phyloP scores from a whole-genome alignment of 1,140 invertebrate species.

The Tachypleus tridentatus region DNA sequence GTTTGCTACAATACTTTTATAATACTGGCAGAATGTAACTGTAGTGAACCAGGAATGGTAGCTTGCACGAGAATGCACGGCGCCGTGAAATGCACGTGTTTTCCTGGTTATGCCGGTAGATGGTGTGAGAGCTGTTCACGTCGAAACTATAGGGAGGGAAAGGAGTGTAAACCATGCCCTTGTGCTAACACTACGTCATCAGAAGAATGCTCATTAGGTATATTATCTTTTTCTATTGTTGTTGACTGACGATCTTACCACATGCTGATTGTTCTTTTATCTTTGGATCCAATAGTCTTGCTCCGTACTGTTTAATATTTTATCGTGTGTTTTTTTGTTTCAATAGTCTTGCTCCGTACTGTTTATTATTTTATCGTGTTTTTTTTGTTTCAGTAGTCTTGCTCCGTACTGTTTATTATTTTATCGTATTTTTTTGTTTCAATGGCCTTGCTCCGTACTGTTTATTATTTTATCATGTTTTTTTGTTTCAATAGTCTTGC shows the following conservation, averaged over 20 bases:
- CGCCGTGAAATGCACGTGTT: constrained; percentile 19
- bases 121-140: constrained; percentile 22
- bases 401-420: constrained; percentile 1
- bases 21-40: constrained; percentile 15
- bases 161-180: constrained; percentile 19
- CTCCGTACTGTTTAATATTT: constrained; percentile 1
- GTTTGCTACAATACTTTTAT: no score
- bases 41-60: constrained; percentile 20
- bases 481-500: neutral
- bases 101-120: constrained; percentile 16
- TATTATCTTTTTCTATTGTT: neutral
- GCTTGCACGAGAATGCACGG: constrained; percentile 17
- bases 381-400: neutral
- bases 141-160: constrained; percentile 15
- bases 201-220: constrained; percentile 20
- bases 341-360: no score
- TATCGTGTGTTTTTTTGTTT: neutral
- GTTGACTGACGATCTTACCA: no score
- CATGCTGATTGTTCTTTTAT: no score
- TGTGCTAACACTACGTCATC: constrained; percentile 22
- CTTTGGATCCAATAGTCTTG: neutral
- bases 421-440: neutral
- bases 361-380: neutral
- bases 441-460: no score
- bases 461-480: neutral